Conservation (phyloP, 2,113 vertebrate species). For the Conger conger region DNA sequence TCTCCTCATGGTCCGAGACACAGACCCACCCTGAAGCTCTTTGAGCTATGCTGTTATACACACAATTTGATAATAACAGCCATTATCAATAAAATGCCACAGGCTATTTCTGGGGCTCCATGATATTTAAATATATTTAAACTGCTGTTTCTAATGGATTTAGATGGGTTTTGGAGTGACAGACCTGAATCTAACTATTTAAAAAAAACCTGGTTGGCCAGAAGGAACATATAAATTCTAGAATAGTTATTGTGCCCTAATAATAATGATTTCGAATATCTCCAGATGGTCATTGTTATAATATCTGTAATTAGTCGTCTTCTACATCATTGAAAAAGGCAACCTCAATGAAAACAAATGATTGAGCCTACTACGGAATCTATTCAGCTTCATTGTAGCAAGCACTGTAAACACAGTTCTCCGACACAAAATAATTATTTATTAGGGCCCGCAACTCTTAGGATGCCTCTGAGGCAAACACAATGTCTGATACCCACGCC, state of each 20-base stretch:
- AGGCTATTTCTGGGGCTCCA: background rate
- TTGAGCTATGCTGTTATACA: background rate
- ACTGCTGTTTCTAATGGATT: background rate
- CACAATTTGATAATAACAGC: background rate
- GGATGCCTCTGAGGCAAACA: background rate
- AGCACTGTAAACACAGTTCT: background rate
- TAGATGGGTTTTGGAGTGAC: slow-evolving; percentile 12
- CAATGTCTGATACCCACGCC: background rate
- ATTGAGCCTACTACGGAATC: background rate
- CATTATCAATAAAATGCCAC: background rate
- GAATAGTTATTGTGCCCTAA: background rate
- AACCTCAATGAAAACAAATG: background rate
- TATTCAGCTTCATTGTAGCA: background rate
- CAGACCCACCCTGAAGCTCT: background rate
- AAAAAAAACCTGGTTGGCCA: background rate
- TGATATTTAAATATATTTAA: background rate
- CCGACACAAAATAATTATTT: too few relatives aligned
- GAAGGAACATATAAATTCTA: background rate
- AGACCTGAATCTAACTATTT: slow-evolving; percentile 14
- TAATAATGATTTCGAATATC: background rate
- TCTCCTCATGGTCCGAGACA: background rate
- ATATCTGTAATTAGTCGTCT: background rate
- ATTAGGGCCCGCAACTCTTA: background rate
- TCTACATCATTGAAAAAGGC: background rate
- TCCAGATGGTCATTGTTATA: background rate